Evolutionary conservation across 2,888 invertebrate genomes (phyloP).

Genomic region (Nomada goodeniana): DNA sequence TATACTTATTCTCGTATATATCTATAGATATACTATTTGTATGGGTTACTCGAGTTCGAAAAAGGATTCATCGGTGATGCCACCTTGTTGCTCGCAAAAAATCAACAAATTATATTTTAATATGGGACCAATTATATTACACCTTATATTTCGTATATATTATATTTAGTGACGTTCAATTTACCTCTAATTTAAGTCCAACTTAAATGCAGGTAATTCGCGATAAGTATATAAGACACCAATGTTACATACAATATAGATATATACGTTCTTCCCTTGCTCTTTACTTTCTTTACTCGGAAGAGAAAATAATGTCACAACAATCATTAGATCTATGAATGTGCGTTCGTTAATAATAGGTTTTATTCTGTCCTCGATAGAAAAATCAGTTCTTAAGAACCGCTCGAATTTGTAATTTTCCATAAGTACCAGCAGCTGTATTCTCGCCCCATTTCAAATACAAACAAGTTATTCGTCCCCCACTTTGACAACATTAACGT

Average conservation of each 20-base stretch:
- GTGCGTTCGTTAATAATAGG: too few relatives aligned
- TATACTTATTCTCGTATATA: neutral
- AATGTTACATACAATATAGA: neutral
- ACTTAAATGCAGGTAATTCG: too few relatives aligned
- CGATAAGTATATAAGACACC: too few relatives aligned
- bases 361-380: neutral
- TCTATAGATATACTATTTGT: too few relatives aligned
- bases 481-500: neutral
- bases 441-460: neutral
- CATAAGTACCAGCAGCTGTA: conserved; percentile 37
- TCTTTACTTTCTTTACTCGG: neutral
- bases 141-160: too few relatives aligned
- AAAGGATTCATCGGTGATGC: neutral
- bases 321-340: too few relatives aligned
- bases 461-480: neutral
- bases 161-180: too few relatives aligned
- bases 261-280: neutral
- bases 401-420: conserved; percentile 2
- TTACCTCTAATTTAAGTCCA: too few relatives aligned
- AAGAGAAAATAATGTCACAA: neutral
- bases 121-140: too few relatives aligned
- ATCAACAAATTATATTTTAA: neutral
- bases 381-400: neutral
- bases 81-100: neutral
- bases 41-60: neutral